phyloP scores from a whole-genome alignment of 2,888 invertebrate species.

The Timema cristinae region DNA sequence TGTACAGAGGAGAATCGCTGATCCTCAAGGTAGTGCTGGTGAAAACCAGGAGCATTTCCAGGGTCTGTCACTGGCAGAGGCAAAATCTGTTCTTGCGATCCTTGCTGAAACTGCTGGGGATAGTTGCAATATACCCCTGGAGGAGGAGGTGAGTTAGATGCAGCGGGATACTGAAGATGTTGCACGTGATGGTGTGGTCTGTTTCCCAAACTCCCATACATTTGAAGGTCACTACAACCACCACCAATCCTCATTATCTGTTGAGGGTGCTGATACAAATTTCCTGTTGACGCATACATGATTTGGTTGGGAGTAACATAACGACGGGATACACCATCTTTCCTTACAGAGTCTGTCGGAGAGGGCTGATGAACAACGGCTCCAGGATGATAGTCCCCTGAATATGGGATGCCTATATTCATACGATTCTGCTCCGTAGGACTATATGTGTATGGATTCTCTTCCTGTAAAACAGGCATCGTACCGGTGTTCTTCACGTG shows the following conservation, averaged over 20 bases:
- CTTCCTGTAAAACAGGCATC: conserved; percentile 15
- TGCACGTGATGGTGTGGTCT: conserved; percentile 12
- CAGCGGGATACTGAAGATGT: conserved; percentile 22
- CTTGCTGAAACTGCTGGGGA: not conserved
- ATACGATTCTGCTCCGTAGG: too few species aligned
- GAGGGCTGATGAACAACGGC: conserved; percentile 53
- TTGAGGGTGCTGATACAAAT: conserved; percentile 28
- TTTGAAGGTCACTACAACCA: conserved; percentile 16
- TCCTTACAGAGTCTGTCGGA: conserved; percentile 40
- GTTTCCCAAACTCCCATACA: not conserved
- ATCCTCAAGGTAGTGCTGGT: conserved; percentile 16
- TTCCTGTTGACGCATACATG: conserved; percentile 32
- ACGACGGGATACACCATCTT: conserved; percentile 45
- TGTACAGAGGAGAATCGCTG: conserved; percentile 20
- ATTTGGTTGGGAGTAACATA: conserved; percentile 53
- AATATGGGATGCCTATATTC: too few species aligned
- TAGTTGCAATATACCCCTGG: conserved; percentile 7
- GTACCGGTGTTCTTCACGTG: not conserved
- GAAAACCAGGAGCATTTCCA: conserved; percentile 2
- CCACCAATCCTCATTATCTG: conserved; percentile 28
- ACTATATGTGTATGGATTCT: not conserved
- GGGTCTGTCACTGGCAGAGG: not conserved
- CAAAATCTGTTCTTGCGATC: too few species aligned
- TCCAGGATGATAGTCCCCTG: not conserved
- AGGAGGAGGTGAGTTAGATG: conserved; percentile 23